Base-by-base conservation (phyloP, 1,140 invertebrate genomes). In the Idris sp. region DNA sequence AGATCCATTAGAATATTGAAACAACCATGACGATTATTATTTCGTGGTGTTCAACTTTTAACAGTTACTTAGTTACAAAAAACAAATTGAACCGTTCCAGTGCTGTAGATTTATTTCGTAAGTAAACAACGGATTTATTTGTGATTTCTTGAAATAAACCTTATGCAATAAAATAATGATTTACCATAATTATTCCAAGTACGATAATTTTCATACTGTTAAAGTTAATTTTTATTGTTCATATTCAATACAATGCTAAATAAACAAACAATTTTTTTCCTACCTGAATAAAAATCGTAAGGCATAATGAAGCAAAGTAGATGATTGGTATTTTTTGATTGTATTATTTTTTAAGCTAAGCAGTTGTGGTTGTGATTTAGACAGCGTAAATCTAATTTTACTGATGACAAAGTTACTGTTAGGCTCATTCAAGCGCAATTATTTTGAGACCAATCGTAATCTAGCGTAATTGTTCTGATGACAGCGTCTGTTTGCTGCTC, bases 351-450 rank as follows among this genome's bases (percentile, higher is more conserved):
- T n/a, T n/a, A n/a, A n/a, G n/a, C n/a, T n/a, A n/a, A n/a, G n/a
- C n/a, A n/a, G n/a, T n/a, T n/a, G n/a, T n/a, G 9, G 16, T 15
- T 14, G 9, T 22, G 4, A 31, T 59, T 61, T 48, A 36, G 33
- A 18, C 48, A 19, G 22, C 48, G 36, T 72, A 56, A 62, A 72
- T 56, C 43, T 41, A 62, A 62, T 64, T 62, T 58, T 2, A 48
- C 51, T 72, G 58, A 72, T 44, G 58, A 51, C 36, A 58, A 58
- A 51, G 41, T 71, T 58, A 72, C 51, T 64, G 58, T 72, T 72
- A 64, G 48, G 41, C 49, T 64, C 56, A 40, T 48, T 71, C 48
- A 44, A 48, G 40, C 56, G 51, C 43, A 48, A 58, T 62, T 64
- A 31, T 58, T 53, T 59, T 16, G 25, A 36, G 40, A 53, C 67